Conservation (phyloP, 2,113 vertebrate genomes). For the Dipodomys ordii region DNA sequence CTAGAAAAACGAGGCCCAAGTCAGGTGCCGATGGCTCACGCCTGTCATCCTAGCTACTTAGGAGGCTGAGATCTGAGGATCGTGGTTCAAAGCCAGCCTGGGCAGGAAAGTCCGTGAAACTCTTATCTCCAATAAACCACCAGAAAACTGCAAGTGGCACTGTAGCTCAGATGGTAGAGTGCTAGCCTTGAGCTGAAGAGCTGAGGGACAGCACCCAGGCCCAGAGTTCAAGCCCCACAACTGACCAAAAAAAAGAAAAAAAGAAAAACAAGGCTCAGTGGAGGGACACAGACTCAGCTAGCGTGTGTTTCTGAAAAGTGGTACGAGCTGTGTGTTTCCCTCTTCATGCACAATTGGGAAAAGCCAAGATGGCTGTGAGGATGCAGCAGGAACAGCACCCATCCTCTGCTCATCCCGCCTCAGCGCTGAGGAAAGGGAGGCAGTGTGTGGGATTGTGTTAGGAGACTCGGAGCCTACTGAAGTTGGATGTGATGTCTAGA, state of each 20-base stretch:
- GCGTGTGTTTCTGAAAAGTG: not conserved
- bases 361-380: not conserved
- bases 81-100: no score
- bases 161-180: no score
- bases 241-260: no score
- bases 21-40: no score
- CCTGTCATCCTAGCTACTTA: no score
- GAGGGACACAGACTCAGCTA: not conserved
- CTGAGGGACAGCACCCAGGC: no score
- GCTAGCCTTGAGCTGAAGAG: no score
- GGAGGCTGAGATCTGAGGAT: no score
- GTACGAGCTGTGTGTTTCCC: not conserved
- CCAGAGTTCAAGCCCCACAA: no score
- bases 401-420: accelerated
- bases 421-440: not conserved
- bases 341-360: not conserved
- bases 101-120: no score
- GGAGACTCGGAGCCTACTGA: not conserved
- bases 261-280: not conserved
- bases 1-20: not conserved
- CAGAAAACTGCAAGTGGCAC: no score
- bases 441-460: accelerated
- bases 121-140: no score
- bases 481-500: not conserved
- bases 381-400: not conserved